phyloP scores from a whole-genome alignment of 2,888 invertebrate species.

The Hecatera dysodea region DNA sequence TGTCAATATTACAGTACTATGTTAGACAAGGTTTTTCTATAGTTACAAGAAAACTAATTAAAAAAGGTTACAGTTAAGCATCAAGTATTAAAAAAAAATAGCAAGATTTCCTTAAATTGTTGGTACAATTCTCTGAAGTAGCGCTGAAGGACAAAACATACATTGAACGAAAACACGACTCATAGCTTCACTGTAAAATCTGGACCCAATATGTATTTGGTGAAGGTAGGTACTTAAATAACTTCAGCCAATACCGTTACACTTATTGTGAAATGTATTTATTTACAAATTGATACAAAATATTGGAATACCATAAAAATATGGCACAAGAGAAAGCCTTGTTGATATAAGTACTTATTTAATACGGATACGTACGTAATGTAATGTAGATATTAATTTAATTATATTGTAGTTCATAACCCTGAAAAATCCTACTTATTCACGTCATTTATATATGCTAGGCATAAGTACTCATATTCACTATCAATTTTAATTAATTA shows the following conservation, averaged over 20 bases:
- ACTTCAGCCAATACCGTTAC: slow-evolving; percentile 7
- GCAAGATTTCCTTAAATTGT: slow-evolving; percentile 1
- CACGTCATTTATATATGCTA: slow-evolving; percentile 6
- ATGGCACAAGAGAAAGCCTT: slow-evolving; percentile 51
- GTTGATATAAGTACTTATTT: slow-evolving; percentile 8
- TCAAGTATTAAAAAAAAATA: background rate
- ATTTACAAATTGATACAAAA: slow-evolving; percentile 38
- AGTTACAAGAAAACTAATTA: slow-evolving; percentile 14
- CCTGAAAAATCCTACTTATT: slow-evolving; percentile 49
- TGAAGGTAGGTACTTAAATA: background rate
- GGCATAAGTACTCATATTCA: background rate
- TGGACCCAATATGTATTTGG: background rate
- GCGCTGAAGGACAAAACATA: background rate
- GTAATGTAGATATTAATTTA: background rate
- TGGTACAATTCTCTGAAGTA: background rate
- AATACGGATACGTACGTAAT: slow-evolving; percentile 3
- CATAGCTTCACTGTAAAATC: background rate
- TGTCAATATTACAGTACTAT: slow-evolving; percentile 2
- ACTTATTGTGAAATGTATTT: slow-evolving; percentile 15
- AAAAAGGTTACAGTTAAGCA: background rate
- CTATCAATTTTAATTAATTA: background rate
- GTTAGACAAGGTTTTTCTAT: slow-evolving; percentile 13
- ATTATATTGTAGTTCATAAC: slow-evolving; percentile 20
- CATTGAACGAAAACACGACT: background rate
- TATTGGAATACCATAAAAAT: slow-evolving; percentile 38